A percentile compares a stretch with the other conserved stretches of the same genome.
Conservation (phyloP, 2,113 vertebrate genomes). For the Meles meles region DNA sequence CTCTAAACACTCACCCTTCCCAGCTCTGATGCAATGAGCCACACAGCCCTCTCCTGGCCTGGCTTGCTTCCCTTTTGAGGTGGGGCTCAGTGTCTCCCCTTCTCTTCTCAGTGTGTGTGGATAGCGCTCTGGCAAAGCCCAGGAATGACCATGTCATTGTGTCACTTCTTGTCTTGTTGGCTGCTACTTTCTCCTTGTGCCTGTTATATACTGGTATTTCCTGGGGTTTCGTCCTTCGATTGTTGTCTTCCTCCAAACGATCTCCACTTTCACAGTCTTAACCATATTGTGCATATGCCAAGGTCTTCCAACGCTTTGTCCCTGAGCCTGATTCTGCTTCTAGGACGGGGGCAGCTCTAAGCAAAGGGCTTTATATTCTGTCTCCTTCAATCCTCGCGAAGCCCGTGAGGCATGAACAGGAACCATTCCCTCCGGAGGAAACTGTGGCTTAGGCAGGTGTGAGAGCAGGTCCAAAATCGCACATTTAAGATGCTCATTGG, state of each 20-base stretch:
- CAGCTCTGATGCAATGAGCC: background rate
- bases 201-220: background rate
- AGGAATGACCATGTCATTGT: accelerated
- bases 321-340: background rate
- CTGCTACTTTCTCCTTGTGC: background rate
- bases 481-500: background rate
- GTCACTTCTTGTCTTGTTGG: background rate
- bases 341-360: background rate
- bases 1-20: background rate
- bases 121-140: background rate
- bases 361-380: background rate
- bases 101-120: background rate
- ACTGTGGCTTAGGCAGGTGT: background rate
- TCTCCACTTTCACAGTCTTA: background rate
- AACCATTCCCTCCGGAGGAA: background rate
- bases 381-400: background rate
- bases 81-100: background rate
- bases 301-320: background rate
- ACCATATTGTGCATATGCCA: background rate
- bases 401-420: background rate
- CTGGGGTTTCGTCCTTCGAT: background rate
- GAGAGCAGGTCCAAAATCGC: background rate
- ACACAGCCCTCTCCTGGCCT: background rate
- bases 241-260: background rate
- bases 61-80: background rate